These are phyloP conservation scores for Hippasteria phrygiana DNA, from an alignment of 53 echinoderm and acorn worm genomes.

Conservation along the genomic window DNA sequence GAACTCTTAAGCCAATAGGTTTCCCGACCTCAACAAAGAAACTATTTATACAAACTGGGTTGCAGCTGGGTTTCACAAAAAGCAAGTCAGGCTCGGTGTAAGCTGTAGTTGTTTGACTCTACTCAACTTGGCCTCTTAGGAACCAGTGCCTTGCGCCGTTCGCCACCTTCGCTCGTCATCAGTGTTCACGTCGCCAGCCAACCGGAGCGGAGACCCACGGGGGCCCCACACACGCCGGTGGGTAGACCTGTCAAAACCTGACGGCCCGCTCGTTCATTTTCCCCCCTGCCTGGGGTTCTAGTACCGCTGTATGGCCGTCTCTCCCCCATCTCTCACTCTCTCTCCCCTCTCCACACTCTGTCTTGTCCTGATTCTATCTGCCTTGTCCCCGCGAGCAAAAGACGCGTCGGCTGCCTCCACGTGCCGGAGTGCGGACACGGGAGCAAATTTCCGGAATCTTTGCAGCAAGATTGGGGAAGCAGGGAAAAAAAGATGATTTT, in stretches of 20 bases:
- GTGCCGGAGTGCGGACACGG: slow-evolving; percentile 36
- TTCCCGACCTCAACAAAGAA: too few relatives aligned
- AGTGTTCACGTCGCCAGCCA: background rate
- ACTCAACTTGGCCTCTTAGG: background rate
- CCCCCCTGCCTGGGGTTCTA: background rate
- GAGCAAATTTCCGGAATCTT: slow-evolving; percentile 37
- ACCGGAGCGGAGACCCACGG: slow-evolving; percentile 12
- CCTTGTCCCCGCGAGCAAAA: slow-evolving; percentile 57
- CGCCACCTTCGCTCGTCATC: background rate
- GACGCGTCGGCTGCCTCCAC: slow-evolving; percentile 38
- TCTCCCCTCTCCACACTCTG: background rate
- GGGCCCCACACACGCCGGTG: slow-evolving; percentile 33
- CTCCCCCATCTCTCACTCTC: slow-evolving; percentile 1
- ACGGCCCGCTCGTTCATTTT: slow-evolving; percentile 39
- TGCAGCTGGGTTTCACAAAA: too few relatives aligned
- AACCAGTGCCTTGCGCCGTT: background rate
- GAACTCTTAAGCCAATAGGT: too few relatives aligned
- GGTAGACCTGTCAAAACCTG: slow-evolving; percentile 57
- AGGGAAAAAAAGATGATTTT: background rate
- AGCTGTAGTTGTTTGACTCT: too few relatives aligned
- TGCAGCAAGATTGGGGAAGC: slow-evolving; percentile 25
- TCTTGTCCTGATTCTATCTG: slow-evolving; percentile 19
- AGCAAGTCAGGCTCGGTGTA: too few relatives aligned
- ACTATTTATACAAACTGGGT: background rate
- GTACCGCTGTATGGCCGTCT: slow-evolving; percentile 2